Percentiles rank a stretch among this genome's conserved stretches.
Evolutionary conservation across 2,888 invertebrate genomes (phyloP).

Genomic region (Dryococelus australis): DNA sequence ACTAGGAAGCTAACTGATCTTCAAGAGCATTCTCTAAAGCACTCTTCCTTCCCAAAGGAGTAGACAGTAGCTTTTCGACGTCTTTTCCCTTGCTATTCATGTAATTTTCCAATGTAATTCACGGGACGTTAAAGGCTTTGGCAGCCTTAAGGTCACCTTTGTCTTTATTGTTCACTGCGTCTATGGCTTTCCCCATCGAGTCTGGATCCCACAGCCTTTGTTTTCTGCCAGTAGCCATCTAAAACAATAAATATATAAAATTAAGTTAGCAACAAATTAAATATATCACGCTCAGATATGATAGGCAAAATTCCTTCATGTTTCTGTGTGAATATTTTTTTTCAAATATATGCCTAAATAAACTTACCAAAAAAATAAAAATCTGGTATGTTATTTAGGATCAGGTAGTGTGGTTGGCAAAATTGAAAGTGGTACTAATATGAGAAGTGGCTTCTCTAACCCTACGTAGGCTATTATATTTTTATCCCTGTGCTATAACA

Average conservation of each 20-base stretch:
- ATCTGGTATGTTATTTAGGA: neutral
- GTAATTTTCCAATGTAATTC: conserved; percentile 20
- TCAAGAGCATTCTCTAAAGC: neutral
- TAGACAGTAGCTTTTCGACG: too few relatives aligned
- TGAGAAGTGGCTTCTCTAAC: neutral
- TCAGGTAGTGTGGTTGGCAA: neutral
- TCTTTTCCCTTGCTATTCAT: conserved; percentile 34
- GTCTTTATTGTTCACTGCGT: too few relatives aligned
- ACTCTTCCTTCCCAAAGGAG: too few relatives aligned
- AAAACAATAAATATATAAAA: neutral
- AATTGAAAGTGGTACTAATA: neutral
- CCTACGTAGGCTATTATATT: too few relatives aligned
- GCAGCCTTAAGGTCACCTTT: too few relatives aligned
- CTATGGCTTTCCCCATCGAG: neutral
- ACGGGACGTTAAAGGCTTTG: conserved; percentile 10
- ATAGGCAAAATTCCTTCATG: neutral
- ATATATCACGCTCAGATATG: neutral
- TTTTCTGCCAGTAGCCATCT: neutral
- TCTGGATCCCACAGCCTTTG: conserved; percentile 33
- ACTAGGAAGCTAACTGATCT: too few relatives aligned
- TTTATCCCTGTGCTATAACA: too few relatives aligned
- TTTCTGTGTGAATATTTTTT: neutral
- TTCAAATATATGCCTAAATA: neutral
- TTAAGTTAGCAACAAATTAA: neutral
- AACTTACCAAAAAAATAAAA: neutral